These are phyloP conservation scores for Podarcis muralis DNA, from an alignment of 2,113 vertebrate species.

Conservation along the genomic window DNA sequence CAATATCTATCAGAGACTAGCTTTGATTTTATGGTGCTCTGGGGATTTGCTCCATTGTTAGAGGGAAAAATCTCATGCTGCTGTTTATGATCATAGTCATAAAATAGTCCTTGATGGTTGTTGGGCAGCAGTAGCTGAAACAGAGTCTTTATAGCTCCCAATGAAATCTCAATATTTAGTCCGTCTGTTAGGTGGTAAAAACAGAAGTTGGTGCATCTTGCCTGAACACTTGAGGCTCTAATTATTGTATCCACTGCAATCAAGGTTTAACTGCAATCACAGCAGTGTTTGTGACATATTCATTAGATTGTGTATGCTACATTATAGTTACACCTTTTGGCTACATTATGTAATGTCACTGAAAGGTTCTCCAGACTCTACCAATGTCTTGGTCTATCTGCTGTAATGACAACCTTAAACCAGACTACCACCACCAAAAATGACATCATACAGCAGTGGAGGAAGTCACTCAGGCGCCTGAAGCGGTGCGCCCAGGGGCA, in stretches of 20 bases:
- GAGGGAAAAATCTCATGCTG: constrained; percentile 48
- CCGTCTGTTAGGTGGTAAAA: constrained; percentile 20
- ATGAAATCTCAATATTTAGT: constrained; percentile 27
- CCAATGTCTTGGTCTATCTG: background rate
- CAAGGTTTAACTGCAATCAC: background rate
- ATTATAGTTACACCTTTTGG: background rate
- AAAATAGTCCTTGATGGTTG: constrained; percentile 51
- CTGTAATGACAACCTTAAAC: constrained; percentile 1
- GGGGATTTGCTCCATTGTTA: constrained; percentile 40
- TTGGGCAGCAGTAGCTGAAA: constrained; percentile 34
- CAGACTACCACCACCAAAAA: background rate
- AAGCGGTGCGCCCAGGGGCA: too few relatives aligned
- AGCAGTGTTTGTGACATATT: background rate
- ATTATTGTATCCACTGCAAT: background rate
- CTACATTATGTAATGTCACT: background rate
- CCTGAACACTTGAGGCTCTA: background rate
- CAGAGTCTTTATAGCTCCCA: constrained; percentile 16
- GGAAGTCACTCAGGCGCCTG: too few relatives aligned
- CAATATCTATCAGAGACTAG: constrained; percentile 42
- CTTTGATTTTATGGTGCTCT: constrained; percentile 41
- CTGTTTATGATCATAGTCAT: constrained; percentile 35
- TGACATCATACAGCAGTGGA: background rate
- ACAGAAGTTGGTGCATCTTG: constrained; percentile 16
- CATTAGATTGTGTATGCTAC: background rate
- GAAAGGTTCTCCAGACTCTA: background rate